phyloP scores from a whole-genome alignment of 1,140 invertebrate genomes.

The Globodera rostochiensis region DNA sequence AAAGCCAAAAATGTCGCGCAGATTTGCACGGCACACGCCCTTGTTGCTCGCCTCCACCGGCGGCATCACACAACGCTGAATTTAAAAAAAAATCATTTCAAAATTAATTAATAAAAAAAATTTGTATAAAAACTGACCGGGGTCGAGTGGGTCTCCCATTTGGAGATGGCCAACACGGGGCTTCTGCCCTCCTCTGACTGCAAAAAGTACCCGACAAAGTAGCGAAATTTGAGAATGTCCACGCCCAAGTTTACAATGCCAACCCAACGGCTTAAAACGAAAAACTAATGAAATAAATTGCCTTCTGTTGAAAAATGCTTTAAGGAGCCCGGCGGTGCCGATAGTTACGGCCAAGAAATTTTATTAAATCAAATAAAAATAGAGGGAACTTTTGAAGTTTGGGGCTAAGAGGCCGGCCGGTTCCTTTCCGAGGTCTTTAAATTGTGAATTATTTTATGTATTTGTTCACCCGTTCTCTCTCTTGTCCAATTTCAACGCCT shows the following conservation, averaged over 20 bases:
- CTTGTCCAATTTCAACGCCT: conserved; percentile 37
- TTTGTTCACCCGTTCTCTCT: conserved; percentile 46
- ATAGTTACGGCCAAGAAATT: not conserved
- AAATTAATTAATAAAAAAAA: not conserved
- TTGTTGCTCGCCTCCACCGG: conserved; percentile 52
- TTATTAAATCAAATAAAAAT: conserved; percentile 1
- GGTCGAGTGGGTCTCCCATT: conserved; percentile 62
- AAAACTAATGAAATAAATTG: not conserved
- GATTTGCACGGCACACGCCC: conserved; percentile 55
- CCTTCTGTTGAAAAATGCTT: not conserved
- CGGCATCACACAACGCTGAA: conserved; percentile 50
- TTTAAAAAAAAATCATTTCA: not conserved
- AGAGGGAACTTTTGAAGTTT: conserved; percentile 4
- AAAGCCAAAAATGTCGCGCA: conserved; percentile 64
- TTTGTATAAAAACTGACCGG: conserved; percentile 34
- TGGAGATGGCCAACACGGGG: conserved; percentile 52
- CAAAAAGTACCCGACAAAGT: conserved; percentile 64
- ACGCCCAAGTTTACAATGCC: conserved; percentile 45
- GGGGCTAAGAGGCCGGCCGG: not conserved
- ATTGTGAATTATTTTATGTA: not conserved
- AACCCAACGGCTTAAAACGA: conserved; percentile 43
- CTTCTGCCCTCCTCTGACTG: conserved; percentile 43
- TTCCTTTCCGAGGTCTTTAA: not conserved
- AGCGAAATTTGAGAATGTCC: conserved; percentile 60
- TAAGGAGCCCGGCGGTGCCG: not conserved